phyloP scores from a whole-genome alignment of 2,888 invertebrate species.

The Serripes groenlandicus region DNA sequence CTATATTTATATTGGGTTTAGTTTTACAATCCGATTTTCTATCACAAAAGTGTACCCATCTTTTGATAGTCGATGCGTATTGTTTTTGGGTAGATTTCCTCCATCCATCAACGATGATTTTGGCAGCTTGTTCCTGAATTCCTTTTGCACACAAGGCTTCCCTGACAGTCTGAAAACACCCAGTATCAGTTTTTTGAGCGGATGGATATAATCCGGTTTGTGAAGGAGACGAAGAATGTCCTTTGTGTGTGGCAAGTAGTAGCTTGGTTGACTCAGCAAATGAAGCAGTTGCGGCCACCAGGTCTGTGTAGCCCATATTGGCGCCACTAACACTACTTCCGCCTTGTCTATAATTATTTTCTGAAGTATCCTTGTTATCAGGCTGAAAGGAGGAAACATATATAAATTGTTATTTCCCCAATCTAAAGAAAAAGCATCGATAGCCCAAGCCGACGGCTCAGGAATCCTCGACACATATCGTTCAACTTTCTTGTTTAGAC shows the following conservation, averaged over 20 bases:
- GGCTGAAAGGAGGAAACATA: constrained; percentile 55
- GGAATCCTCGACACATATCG: constrained; percentile 26
- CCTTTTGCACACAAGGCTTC: constrained; percentile 37
- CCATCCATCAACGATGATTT: constrained; percentile 58
- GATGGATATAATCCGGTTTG: too few species aligned
- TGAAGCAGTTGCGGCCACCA: too few species aligned
- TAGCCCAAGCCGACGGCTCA: constrained; percentile 27
- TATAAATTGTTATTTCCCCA: constrained; percentile 24
- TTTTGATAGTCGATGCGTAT: constrained; percentile 51
- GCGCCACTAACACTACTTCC: constrained; percentile 36
- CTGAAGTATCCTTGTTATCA: constrained; percentile 26
- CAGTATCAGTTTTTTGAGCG: too few species aligned
- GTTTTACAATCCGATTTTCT: constrained; percentile 19
- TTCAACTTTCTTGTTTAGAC: constrained; percentile 31
- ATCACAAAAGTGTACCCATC: constrained; percentile 46
- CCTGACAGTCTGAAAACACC: too few species aligned
- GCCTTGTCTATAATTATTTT: constrained; percentile 41
- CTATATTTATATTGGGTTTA: constrained; percentile 28
- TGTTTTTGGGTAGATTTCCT: constrained; percentile 48
- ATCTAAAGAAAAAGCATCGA: constrained; percentile 35
- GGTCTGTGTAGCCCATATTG: too few species aligned
- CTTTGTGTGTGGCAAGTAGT: too few species aligned
- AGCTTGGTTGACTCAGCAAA: too few species aligned
- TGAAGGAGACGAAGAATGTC: too few species aligned
- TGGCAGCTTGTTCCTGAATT: constrained; percentile 42